Evolutionary conservation across 2,797 vertebrate genomes (phyloP).

Genomic region (Girardinus metallicus): DNA sequence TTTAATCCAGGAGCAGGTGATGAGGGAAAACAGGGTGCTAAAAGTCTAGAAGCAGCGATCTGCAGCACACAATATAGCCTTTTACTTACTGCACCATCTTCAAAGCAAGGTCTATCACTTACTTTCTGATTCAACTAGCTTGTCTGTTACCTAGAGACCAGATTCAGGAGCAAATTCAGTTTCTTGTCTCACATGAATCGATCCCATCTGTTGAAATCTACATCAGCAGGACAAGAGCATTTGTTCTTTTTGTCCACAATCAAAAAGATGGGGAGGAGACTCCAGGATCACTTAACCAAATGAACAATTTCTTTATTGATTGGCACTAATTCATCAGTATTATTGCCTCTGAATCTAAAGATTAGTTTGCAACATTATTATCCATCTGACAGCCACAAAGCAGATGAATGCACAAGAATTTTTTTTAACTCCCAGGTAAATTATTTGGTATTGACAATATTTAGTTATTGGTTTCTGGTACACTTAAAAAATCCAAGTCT

Average conservation of each 20-base stretch:
- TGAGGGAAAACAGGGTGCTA: background rate
- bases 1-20: constrained; percentile 7
- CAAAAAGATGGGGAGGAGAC: constrained; percentile 29
- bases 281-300: constrained; percentile 64
- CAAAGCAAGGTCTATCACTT: background rate
- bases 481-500: constrained; percentile 2
- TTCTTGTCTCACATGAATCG: constrained; percentile 13
- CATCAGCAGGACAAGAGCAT: constrained; percentile 57
- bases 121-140: constrained; percentile 5
- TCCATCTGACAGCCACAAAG: background rate
- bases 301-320: constrained; percentile 50
- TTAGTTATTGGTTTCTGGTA: background rate
- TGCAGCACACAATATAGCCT: background rate
- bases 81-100: background rate
- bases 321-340: constrained; percentile 49
- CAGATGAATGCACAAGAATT: background rate
- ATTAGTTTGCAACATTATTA: constrained; percentile 3
- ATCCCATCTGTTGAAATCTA: constrained; percentile 35
- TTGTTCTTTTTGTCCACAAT: constrained; percentile 32
- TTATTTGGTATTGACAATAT: background rate
- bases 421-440: background rate
- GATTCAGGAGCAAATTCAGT: constrained; percentile 18
- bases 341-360: constrained; percentile 16
- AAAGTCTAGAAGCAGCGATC: background rate
- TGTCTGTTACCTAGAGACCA: constrained; percentile 7